Evolutionary conservation across 2,888 invertebrate genomes (phyloP), one percentile per base, ranked within the genome.

Genomic region (Pegoplata infirma): DNA sequence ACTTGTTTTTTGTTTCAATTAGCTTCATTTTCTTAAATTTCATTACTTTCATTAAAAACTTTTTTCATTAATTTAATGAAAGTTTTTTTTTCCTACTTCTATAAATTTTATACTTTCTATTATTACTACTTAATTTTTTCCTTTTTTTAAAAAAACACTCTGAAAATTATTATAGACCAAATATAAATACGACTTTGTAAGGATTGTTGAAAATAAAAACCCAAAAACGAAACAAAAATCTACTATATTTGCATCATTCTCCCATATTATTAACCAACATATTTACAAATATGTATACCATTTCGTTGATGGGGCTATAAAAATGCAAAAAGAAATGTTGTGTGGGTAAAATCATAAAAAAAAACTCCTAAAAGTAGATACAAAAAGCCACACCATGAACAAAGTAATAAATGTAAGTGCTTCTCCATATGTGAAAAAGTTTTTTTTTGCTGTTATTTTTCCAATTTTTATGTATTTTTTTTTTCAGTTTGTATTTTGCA

Each of bases 401-500:
- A 69, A 78, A 78, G 69, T 78, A 78, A 74, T 78, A 78, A 74
- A 74, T 78, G 78, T 78, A 74, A 78, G 78, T 78, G 78, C 78
- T 66, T 68, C n/a, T n/a, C 16, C 63, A 68, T 64, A 72, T 77
- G 67, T 66, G 55, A 32, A 63, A 17, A 63, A 56, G 36, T 53
- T 28, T 6, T 21, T n/a, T 36, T 19, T 36, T 56, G 7, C n/a
- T 58, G 5, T 19, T 55, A 17, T 53, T 59, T 36, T 25, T 32
- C 10, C 1, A 4, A 16, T 68, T 25, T 47, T 47, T 51, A 2
- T 23, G n/a, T n/a, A 46, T 63, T 58, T 49, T 55, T n/a, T 51
- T 63, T 40, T 21, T 63, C 56, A 14, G 58, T 47, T 69, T 69
- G 46, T 58, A 17, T 64, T 47, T 69, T 69, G 46, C 64, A 17